These are phyloP conservation scores for Copidosoma aretas DNA, from an alignment of 2,888 invertebrate species.

Conservation along the genomic window DNA sequence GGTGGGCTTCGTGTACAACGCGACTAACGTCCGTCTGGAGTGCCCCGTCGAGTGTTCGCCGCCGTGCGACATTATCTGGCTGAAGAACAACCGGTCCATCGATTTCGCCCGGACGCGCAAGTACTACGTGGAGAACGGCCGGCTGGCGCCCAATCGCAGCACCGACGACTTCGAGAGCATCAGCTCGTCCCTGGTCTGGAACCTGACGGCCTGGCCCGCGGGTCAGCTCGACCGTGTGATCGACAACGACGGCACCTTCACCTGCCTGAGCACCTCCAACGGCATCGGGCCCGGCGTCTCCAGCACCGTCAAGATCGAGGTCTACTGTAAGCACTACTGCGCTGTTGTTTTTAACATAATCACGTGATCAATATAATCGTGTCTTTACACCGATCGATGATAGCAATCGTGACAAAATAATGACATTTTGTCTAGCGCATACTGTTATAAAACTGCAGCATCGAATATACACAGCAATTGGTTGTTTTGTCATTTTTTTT, in stretches of 20 bases:
- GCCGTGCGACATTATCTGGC: constrained; percentile 83
- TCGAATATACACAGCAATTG: too few relatives aligned
- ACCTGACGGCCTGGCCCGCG: constrained; percentile 84
- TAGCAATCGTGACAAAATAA: too few relatives aligned
- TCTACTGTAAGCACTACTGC: constrained; percentile 78
- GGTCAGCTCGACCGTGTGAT: constrained; percentile 76
- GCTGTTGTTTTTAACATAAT: too few relatives aligned
- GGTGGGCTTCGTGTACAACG: constrained; percentile 80
- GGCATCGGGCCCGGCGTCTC: constrained; percentile 81
- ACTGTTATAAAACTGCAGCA: too few relatives aligned
- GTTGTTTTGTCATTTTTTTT: too few relatives aligned
- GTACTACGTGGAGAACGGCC: constrained; percentile 74
- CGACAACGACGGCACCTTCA: constrained; percentile 76
- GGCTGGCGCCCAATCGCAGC: constrained; percentile 75
- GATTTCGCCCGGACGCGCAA: constrained; percentile 66
- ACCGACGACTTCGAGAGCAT: constrained; percentile 90
- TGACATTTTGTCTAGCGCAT: too few relatives aligned
- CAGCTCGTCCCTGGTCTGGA: constrained; percentile 87
- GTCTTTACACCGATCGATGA: not conserved
- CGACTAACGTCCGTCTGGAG: constrained; percentile 72
- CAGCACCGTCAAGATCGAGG: constrained; percentile 83
- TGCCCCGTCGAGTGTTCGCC: constrained; percentile 92
- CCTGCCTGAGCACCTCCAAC: constrained; percentile 81
- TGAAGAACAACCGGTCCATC: constrained; percentile 77
- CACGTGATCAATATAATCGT: too few relatives aligned